Conservation (phyloP, 2,888 invertebrate species). For the Platycheirus albimanus region DNA sequence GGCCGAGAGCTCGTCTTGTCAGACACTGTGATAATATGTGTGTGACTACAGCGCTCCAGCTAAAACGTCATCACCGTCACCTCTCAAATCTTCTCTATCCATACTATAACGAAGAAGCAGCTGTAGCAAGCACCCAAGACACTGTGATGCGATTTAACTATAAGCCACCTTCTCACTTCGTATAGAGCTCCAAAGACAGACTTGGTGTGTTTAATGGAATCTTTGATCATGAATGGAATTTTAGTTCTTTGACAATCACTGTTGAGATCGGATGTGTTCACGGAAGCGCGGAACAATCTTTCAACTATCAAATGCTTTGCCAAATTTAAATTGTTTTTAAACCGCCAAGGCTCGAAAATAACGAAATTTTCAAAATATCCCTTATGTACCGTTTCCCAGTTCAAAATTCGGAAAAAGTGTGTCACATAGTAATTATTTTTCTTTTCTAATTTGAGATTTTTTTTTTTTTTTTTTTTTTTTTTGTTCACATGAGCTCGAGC, state of each 20-base stretch:
- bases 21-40: too few species aligned
- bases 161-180: background rate
- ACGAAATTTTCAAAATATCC: slow-evolving; percentile 19
- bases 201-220: slow-evolving; percentile 65
- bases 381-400: background rate
- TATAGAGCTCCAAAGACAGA: background rate
- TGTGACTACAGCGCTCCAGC: slow-evolving; percentile 10
- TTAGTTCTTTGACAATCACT: slow-evolving; percentile 80
- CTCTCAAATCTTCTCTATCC: slow-evolving; percentile 56
- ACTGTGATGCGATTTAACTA: slow-evolving; percentile 6
- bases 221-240: slow-evolving; percentile 77
- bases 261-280: slow-evolving; percentile 78
- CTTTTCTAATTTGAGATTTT: background rate
- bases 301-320: slow-evolving; percentile 24
- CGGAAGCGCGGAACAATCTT: slow-evolving; percentile 62
- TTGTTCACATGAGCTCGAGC: slow-evolving; percentile 4
- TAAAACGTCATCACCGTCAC: slow-evolving; percentile 24
- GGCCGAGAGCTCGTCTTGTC: background rate
- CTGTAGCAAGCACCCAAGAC: slow-evolving; percentile 3
- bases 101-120: slow-evolving; percentile 9
- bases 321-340: slow-evolving; percentile 11
- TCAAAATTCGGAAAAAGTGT: background rate
- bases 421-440: background rate
- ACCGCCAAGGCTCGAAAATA: background rate
- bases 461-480: slow-evolving; percentile 1